Evolutionary conservation across 2,888 invertebrate genomes (phyloP), one percentile per base, ranked within the genome.

Genomic region (Disparrhopalites patrizii): DNA sequence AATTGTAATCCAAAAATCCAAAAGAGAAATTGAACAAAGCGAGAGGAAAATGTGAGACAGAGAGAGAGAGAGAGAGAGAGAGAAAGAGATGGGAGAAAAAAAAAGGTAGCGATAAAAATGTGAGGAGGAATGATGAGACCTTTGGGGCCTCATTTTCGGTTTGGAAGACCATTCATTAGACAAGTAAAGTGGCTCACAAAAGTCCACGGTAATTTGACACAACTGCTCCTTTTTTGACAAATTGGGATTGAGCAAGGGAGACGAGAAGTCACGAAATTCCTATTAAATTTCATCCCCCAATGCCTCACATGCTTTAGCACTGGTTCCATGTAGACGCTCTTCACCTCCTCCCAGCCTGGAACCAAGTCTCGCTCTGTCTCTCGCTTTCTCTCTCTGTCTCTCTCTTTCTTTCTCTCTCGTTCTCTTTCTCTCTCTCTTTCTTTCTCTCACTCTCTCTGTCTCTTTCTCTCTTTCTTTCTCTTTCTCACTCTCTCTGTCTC

Each of bases 91-190:
- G 28, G 40, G 33, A 57, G 38, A 15, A 18, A 40, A 31, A 38
- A n/a, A 27, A 57, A n/a, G n/a, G 13, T 33, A 33, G 4, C n/a
- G 20, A 43, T 60, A 54, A 56, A 65, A 60, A 56, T 38, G 62
- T 66, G 60, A 56, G 58, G 66, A 63, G 66, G 33, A 54, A 54
- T 54, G 54, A 71, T 69, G 72, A 68, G 72, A 67, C 72, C 72
- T 72, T 69, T 67, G 72, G 72, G 72, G 68, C 68, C 68, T 71
- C 71, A 71, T 71, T 71, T 69, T 63, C 63, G 60, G 67, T 67
- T 69, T 67, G 63, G 63, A 63, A 67, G 70, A 68, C 70, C 70
- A 68, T 70, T 70, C 70, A 70, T 70, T 70, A 70, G 70, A 52
- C 56, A 51, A 36, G 51, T 40, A 64, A 60, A 67, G 57, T 62